Evolutionary conservation across 2,797 vertebrate species (phyloP).

Genomic region (Morus bassanus): DNA sequence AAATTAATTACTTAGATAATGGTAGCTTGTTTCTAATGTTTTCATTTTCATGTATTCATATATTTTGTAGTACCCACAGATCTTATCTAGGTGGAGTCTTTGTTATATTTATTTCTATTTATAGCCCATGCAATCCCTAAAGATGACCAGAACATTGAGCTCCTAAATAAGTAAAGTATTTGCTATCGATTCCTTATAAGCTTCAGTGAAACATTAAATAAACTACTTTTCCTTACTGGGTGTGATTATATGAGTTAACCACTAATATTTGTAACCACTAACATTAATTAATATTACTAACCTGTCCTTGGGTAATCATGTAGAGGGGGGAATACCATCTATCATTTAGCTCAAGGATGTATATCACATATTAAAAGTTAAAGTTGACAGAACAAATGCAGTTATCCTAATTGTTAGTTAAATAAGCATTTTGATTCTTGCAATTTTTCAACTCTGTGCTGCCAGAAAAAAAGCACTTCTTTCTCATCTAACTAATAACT

Average conservation of each 20-base stretch:
- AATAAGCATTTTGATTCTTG: not conserved
- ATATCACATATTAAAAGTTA: not conserved
- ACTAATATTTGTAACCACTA: not conserved
- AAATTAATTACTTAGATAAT: not conserved
- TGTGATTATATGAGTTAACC: not conserved
- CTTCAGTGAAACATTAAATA: not conserved
- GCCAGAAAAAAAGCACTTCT: not conserved
- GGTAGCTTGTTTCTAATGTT: not conserved
- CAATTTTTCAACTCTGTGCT: not conserved
- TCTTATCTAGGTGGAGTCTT: not conserved
- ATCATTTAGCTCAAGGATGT: not conserved
- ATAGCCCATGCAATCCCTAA: not conserved
- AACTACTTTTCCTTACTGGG: not conserved
- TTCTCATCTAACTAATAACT: not conserved
- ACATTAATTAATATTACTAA: not conserved
- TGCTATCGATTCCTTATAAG: not conserved
- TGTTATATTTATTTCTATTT: not conserved
- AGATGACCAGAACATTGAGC: not conserved
- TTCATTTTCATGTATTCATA: not conserved
- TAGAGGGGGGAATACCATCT: not conserved
- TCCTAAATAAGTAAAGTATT: not conserved
- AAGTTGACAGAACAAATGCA: not conserved
- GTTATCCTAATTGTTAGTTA: not conserved
- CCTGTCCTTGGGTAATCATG: not conserved
- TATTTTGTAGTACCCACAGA: not conserved